Evolutionary conservation across 1,140 invertebrate species (phyloP), one percentile per base, ranked within the genome.

Genomic region (Gonioctena quinquepunctata): DNA sequence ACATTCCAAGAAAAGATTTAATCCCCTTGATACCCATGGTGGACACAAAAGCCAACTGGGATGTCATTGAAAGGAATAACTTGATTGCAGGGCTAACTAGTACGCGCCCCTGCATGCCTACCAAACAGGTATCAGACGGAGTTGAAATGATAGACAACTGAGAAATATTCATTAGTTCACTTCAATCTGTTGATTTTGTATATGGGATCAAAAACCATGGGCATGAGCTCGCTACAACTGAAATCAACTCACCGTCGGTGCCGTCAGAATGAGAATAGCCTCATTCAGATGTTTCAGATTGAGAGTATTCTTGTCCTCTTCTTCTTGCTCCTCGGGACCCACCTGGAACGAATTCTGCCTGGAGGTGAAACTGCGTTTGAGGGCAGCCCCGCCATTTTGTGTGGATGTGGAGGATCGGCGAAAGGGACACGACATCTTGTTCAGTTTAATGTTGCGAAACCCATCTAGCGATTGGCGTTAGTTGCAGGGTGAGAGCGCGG

Each of bases 201-300:
- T n/a, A n/a, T n/a, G n/a, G n/a, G n/a, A n/a, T n/a, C n/a, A n/a
- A n/a, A n/a, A n/a, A n/a, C n/a, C n/a, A n/a, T n/a, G n/a, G n/a
- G n/a, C n/a, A n/a, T n/a, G n/a, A n/a, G n/a, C n/a, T n/a, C n/a
- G n/a, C n/a, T n/a, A n/a, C n/a, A n/a, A n/a, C n/a, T n/a, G n/a
- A n/a, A n/a, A n/a, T 42, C 33, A 11, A 68, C 82, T 85, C 83
- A 89, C 88, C 84, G 86, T 82, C 70, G 88, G 88, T 72, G 86
- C 84, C 7, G 87, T 89, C 59, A 89, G 79, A 62, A 87, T 81
- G 13, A 84, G 80, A n/a, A 89, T 85, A 1, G 87, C 87, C 8
- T 86, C 84, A 64, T 84, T 86, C 18, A 89, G 76, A 63, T 88
- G 86, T 74, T 88, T 88, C 50, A 88, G 81, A 73, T 88, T 89